Base-by-base conservation (phyloP, 1,140 invertebrate genomes). In the Pseudomyrmex flavicornis region DNA sequence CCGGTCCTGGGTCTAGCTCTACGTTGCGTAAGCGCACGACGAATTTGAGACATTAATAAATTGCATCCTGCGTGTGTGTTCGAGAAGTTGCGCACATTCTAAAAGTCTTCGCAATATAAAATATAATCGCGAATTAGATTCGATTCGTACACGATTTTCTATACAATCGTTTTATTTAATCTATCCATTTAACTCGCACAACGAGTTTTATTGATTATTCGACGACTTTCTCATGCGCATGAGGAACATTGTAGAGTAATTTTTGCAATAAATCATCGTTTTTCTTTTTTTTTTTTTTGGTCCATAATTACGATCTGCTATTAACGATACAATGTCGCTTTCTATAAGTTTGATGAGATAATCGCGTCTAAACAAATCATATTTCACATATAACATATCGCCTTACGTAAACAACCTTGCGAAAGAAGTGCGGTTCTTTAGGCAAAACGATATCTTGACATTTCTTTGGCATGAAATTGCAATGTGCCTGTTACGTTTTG, bases 401-500 rank as follows among this genome's bases (percentile, higher is more conserved):
- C 35, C 74, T 76, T 76, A 56, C 48, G 48, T 44, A 68, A 76
- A 52, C 54, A 54, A 17, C 15, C 48, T 68, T 76, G 15, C 48
- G 48, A 77, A 52, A 58, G 63, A 46, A n/a, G 8, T 54, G 35
- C 35, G 12, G 50, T 12, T 68, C 13, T 46, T 68, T 46, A 46
- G 7, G 17, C 7, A 10, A 66, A 59, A 65, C 26, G 26, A 54
- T 26, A 17, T 8, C 50, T 10, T 54, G 48, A 9, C 26, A 66
- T 68, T 76, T 76, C 48, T 77, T 77, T 56, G 44, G 65, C 26
- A 56, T 17, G 26, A 15, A 76, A 26, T 50, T 76, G 61, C 74
- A 52, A 48, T 22, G 44, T 82, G 82, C 69, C 5, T 59, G 61
- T 73, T 86, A 48, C 15, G 12, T 66, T 77, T 35, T 70, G 85